Evolutionary conservation across 1,140 invertebrate species (phyloP).

Genomic region (Stenopsyche tienmushanensis): DNA sequence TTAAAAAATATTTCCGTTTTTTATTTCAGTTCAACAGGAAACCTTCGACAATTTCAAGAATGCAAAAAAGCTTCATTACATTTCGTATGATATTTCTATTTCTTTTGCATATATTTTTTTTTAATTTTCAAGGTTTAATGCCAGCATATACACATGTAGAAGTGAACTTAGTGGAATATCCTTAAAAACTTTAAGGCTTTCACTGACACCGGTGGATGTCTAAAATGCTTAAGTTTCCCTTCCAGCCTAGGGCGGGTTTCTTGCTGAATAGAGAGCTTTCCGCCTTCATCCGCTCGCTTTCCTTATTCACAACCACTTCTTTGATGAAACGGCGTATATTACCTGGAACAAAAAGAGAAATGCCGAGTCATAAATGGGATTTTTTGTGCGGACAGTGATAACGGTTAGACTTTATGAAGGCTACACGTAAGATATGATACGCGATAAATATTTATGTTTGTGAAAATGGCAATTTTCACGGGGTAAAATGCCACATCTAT

Average conservation of each 20-base stretch:
- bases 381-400: conserved; percentile 16
- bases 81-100: no score
- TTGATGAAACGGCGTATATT: conserved; percentile 32
- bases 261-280: conserved; percentile 10
- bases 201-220: neutral
- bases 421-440: neutral
- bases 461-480: conserved; percentile 18
- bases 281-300: neutral
- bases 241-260: neutral
- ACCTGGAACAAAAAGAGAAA: conserved; percentile 38
- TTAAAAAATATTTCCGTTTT: no score
- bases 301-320: conserved; percentile 10
- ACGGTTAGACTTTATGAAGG: conserved; percentile 3
- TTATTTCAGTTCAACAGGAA: no score
- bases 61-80: no score
- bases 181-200: conserved; percentile 12
- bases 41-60: no score
- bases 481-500: no score
- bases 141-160: no score
- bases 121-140: no score
- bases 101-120: no score
- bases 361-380: conserved; percentile 28
- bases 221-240: conserved; percentile 9
- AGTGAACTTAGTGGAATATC: no score
- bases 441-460: conserved; percentile 24